These are phyloP conservation scores for Diogma glabrata DNA, from an alignment of 2,888 invertebrate genomes.

Conservation along the genomic window DNA sequence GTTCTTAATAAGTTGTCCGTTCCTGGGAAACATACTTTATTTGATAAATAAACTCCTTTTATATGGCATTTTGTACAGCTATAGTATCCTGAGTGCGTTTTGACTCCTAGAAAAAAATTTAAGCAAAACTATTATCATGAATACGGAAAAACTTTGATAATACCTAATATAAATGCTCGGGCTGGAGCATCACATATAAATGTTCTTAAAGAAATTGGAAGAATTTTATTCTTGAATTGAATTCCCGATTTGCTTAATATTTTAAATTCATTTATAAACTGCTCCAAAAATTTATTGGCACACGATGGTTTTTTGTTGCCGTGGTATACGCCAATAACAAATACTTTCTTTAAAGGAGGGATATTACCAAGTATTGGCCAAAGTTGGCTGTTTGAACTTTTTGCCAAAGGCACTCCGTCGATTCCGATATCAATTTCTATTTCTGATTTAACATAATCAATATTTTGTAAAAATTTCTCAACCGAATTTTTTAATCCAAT, in stretches of 20 bases:
- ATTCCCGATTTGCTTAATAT: background rate
- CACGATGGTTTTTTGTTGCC: constrained; percentile 1
- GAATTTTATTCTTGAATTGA: too few relatives aligned
- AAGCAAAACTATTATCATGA: too few relatives aligned
- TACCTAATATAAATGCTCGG: too few relatives aligned
- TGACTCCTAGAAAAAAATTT: background rate
- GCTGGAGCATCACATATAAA: too few relatives aligned
- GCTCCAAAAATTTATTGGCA: background rate
- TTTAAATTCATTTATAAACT: background rate
- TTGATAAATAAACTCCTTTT: background rate
- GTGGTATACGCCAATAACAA: background rate
- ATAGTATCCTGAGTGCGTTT: background rate
- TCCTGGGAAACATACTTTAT: background rate
- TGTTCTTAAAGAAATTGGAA: too few relatives aligned
- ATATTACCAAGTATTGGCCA: constrained; percentile 1
- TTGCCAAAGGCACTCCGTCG: background rate
- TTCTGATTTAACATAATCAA: background rate
- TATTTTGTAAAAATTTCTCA: background rate
- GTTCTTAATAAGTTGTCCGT: background rate
- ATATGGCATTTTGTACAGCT: background rate
- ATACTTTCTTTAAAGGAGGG: background rate
- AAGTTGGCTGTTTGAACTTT: background rate
- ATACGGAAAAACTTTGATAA: too few relatives aligned
- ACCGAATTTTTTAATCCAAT: too few relatives aligned
- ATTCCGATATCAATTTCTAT: background rate